phyloP scores from a whole-genome alignment of 2,888 invertebrate genomes.

The Dorcus parallelipipedus region DNA sequence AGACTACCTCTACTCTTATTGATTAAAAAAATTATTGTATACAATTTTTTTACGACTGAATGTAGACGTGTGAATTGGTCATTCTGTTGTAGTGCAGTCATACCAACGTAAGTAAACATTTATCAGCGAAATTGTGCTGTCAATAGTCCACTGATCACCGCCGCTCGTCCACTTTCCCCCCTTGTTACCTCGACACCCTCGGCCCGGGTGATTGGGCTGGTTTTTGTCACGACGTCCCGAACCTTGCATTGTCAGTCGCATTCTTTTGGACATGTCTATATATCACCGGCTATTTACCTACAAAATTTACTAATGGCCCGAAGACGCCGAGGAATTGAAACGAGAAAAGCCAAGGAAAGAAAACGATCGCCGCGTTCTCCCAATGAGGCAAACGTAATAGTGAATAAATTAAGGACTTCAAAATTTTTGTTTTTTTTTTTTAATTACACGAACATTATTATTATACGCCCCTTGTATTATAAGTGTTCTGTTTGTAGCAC shows the following conservation, averaged over 20 bases:
- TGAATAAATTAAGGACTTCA: background rate
- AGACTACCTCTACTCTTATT: too few species aligned
- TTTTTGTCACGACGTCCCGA: constrained; percentile 40
- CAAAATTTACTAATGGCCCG: too few species aligned
- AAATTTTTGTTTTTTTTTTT: background rate
- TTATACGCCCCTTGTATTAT: too few species aligned
- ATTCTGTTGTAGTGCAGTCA: constrained; percentile 26
- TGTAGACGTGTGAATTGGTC: background rate
- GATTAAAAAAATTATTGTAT: background rate
- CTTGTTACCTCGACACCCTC: constrained; percentile 12
- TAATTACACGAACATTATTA: too few species aligned
- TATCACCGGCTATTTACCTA: constrained; percentile 8
- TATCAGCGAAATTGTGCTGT: constrained; percentile 42
- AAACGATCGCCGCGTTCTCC: background rate
- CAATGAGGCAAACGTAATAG: background rate
- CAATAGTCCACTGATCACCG: constrained; percentile 32
- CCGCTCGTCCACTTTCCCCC: constrained; percentile 27
- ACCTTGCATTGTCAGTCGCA: constrained; percentile 37
- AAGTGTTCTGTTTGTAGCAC: too few species aligned
- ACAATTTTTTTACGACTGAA: background rate
- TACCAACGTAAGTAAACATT: constrained; percentile 36
- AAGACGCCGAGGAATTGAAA: background rate
- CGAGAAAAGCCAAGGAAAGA: background rate
- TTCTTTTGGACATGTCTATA: constrained; percentile 38
- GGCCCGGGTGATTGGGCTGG: constrained; percentile 38